Evolutionary conservation across 2,113 vertebrate genomes (phyloP), one percentile per base, ranked within the genome.

Genomic region (Xiphophorus maculatus): DNA sequence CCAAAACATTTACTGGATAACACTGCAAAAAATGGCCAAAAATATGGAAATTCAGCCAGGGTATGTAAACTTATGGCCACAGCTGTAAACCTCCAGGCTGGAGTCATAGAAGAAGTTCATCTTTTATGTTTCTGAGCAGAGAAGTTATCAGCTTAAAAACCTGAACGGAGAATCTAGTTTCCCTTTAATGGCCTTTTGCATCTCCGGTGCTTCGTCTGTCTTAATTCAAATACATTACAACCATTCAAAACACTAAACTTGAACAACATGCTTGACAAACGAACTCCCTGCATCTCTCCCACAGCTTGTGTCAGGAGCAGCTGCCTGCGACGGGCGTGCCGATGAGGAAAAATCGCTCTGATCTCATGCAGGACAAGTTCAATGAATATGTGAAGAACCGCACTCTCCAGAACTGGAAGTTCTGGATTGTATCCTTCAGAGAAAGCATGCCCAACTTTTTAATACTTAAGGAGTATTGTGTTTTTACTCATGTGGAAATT

Each of bases 371-470:
- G 74, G 95, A 84, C 54, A 94, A 95, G 94, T 98, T 98, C 81
- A 95, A 97, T 3, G 96, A 98, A 7, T 99, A 99, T 0, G 96
- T 99, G 67, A 96, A 93, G 78, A 97, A 63, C 86, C 94, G 96
- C 83, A 97, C 96, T 17, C 93, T 97, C 68, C 96, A 98, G 89
- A 96, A 99, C 90, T 99, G 98, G 98, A 99, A 97, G 93, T 99
- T 99, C 93, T 99, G 98, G 98, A 96, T 99, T 63, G 98, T 99
- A 99, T 99, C 98, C 95, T 98, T 94, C 22, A 28, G 17, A 32
- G 22, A 71, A 58, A 66, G 0, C 30, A 28, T 3, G 15, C 5
- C 25, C 2, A 22, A 54, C 30, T 12, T 25, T 32, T 35, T 60
- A 10, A 11, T 69, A 25, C 17, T 19, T 0, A 19, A 15, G 5